phyloP scores from a whole-genome alignment of 2,113 vertebrate genomes.

The Potamarius usumacintae region DNA sequence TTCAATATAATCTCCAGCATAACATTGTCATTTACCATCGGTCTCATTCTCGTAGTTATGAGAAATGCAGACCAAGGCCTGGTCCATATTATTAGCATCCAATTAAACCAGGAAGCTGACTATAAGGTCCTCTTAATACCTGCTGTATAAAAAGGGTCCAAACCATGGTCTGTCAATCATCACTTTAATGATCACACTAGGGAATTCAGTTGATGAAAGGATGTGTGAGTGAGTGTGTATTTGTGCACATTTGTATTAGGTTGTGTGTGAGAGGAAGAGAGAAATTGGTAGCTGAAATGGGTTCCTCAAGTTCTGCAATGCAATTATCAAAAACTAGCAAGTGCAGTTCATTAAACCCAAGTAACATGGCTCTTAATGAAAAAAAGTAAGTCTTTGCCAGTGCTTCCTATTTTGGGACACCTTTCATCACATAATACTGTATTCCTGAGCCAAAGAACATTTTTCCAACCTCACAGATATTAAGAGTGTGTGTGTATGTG shows the following conservation, averaged over 20 bases:
- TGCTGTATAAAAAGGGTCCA: conserved; percentile 26
- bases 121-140: conserved; percentile 36
- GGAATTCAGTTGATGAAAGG: conserved; percentile 38
- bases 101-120: conserved; percentile 35
- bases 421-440: conserved; percentile 3
- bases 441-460: conserved; percentile 14
- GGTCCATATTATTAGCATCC: conserved; percentile 4
- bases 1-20: not conserved
- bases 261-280: conserved; percentile 14
- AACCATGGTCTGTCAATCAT: conserved; percentile 42
- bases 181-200: conserved; percentile 52
- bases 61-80: not conserved
- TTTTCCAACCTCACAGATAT: not conserved
- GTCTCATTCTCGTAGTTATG: too few species aligned
- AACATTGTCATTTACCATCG: not conserved
- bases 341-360: conserved; percentile 23
- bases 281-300: conserved; percentile 35
- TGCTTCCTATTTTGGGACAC: not conserved
- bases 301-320: conserved; percentile 7
- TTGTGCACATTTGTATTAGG: not conserved
- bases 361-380: conserved; percentile 26
- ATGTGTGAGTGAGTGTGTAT: conserved; percentile 18
- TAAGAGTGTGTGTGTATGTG: not conserved
- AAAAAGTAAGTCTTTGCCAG: not conserved
- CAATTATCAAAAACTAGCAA: conserved; percentile 21